phyloP scores from a whole-genome alignment of 2,888 invertebrate species.

The Poecilobothrus nobilitatus region DNA sequence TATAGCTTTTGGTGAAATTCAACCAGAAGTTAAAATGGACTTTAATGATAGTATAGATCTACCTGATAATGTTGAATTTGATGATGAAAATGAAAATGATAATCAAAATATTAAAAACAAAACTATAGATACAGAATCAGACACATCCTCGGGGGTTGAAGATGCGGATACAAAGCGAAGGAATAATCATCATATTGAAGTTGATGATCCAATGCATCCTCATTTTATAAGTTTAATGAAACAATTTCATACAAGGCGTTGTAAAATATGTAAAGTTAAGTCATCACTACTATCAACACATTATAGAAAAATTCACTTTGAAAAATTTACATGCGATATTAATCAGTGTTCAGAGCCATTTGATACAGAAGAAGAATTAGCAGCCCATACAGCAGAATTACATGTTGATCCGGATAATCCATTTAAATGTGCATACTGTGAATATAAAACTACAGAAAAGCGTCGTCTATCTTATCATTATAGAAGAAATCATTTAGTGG shows the following conservation, averaged over 20 bases:
- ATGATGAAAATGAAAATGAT: not conserved
- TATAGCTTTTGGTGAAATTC: not conserved
- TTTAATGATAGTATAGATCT: not conserved
- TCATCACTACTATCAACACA: not conserved
- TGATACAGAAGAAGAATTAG: not conserved
- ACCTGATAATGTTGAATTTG: not conserved
- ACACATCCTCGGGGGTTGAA: not conserved
- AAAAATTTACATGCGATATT: slow-evolving; percentile 1
- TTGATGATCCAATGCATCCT: not conserved
- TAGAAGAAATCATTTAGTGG: not conserved
- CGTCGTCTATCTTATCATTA: not conserved
- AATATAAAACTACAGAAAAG: slow-evolving; percentile 2
- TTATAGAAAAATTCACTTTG: slow-evolving; percentile 1
- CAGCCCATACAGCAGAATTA: not conserved
- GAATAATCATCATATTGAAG: not conserved
- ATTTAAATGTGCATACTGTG: not conserved
- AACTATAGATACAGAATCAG: not conserved
- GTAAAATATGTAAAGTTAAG: slow-evolving; percentile 1
- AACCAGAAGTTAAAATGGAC: not conserved
- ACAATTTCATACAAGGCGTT: not conserved
- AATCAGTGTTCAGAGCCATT: not conserved
- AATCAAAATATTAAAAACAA: not conserved
- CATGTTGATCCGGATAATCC: not conserved
- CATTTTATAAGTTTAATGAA: slow-evolving; percentile 3
- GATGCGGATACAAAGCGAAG: not conserved